These are phyloP conservation scores for Vespertilio murinus DNA, from an alignment of 2,797 vertebrate genomes.

Conservation along the genomic window DNA sequence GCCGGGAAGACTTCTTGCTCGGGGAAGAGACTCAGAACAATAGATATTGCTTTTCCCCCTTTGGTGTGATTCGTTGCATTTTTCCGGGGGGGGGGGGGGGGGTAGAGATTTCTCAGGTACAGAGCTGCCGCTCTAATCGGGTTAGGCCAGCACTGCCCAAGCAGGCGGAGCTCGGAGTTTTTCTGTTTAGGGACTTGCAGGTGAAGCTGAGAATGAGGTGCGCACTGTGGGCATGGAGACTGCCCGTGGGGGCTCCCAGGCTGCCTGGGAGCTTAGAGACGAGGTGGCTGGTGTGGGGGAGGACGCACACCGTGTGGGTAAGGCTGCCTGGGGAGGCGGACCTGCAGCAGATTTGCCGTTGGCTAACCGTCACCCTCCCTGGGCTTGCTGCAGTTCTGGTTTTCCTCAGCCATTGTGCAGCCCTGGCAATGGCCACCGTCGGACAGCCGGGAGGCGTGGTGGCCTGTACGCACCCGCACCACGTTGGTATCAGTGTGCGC, in stretches of 20 bases:
- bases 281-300: too few relatives aligned
- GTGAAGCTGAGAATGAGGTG: constrained; percentile 72
- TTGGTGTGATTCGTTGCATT: constrained; percentile 68
- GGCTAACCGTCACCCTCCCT: not conserved
- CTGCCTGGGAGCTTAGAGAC: too few relatives aligned
- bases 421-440: not conserved
- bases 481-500: not conserved
- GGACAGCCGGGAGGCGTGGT: not conserved
- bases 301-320: too few relatives aligned
- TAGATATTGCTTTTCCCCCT: constrained; percentile 65
- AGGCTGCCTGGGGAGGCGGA: not conserved
- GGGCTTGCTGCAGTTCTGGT: constrained; percentile 24
- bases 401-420: constrained; percentile 2
- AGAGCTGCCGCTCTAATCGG: not conserved
- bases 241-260: not conserved
- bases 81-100: constrained; percentile 20
- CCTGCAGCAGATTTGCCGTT: too few relatives aligned
- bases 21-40: constrained; percentile 75
- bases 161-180: too few relatives aligned
- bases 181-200: constrained; percentile 64
- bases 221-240: constrained; percentile 68
- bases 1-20: constrained; percentile 54
- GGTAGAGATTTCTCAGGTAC: not conserved
- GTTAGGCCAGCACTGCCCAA: too few relatives aligned
- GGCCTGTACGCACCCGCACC: not conserved